Evolutionary conservation across 2,888 invertebrate genomes (phyloP).

Genomic region (Agriopis aurantiaria): DNA sequence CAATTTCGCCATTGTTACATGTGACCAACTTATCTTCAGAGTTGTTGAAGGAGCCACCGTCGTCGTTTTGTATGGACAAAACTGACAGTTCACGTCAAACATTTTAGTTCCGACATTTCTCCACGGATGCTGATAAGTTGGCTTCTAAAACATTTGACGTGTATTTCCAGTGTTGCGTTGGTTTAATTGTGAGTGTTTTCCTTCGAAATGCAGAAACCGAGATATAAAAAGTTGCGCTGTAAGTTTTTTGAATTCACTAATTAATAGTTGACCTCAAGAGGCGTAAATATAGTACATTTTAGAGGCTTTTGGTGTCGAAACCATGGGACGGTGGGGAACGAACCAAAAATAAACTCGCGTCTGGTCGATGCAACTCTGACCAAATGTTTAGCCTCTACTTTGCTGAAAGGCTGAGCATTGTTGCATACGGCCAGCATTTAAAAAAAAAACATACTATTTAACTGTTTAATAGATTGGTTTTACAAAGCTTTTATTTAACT

Average conservation of each 20-base stretch:
- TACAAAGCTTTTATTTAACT: too few species aligned
- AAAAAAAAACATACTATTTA: too few species aligned
- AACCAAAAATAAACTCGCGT: too few species aligned
- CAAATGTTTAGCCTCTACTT: too few species aligned
- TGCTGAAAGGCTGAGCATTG: too few species aligned
- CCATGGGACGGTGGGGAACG: too few species aligned
- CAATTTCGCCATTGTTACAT: not conserved
- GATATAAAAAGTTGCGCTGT: conserved; percentile 45
- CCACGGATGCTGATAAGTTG: not conserved
- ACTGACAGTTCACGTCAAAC: not conserved
- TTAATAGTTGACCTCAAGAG: not conserved
- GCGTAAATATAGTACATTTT: too few species aligned
- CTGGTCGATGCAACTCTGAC: too few species aligned
- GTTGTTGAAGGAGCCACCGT: not conserved
- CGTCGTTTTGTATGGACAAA: not conserved
- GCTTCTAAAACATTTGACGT: not conserved
- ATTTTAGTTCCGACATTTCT: not conserved
- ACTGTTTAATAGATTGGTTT: too few species aligned
- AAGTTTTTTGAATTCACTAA: conserved; percentile 19
- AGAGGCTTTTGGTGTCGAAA: too few species aligned
- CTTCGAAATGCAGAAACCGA: conserved; percentile 38
- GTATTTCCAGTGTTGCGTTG: conserved; percentile 6
- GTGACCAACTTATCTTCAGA: too few species aligned
- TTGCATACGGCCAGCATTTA: too few species aligned
- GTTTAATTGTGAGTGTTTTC: conserved; percentile 9